phyloP scores from a whole-genome alignment of 2,113 vertebrate species.

The Cinclus mexicanus region DNA sequence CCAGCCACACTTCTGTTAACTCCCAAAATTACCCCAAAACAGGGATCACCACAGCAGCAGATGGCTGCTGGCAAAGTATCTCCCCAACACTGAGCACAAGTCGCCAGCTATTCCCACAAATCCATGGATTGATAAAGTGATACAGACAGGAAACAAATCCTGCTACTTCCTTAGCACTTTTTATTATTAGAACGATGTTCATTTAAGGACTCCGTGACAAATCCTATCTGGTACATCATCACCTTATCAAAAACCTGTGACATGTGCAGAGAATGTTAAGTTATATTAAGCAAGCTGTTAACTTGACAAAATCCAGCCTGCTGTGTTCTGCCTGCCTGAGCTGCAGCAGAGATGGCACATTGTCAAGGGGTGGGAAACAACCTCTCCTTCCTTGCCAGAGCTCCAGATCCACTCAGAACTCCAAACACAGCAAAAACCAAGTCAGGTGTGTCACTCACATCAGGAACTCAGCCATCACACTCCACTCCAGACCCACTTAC shows the following conservation, averaged over 20 bases:
- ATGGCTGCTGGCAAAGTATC: neutral
- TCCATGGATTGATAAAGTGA: neutral
- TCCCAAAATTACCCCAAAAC: neutral
- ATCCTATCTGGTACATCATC: slow-evolving; percentile 29
- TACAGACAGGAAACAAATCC: neutral
- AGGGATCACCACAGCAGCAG: neutral
- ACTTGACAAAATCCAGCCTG: slow-evolving; percentile 15
- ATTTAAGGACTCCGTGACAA: slow-evolving; percentile 19
- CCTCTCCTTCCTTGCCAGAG: neutral
- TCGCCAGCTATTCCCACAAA: neutral
- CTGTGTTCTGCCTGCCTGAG: neutral
- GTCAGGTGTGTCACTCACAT: neutral
- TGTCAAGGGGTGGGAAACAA: neutral
- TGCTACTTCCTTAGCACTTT: neutral
- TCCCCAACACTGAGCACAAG: neutral
- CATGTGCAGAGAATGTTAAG: neutral
- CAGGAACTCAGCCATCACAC: neutral
- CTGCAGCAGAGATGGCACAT: neutral
- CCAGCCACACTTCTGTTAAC: neutral
- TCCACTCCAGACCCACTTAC: neutral
- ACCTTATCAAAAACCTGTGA: slow-evolving; percentile 46
- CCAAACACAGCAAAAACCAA: neutral
- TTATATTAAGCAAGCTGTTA: neutral
- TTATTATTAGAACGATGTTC: neutral
- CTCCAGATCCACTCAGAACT: neutral